These are phyloP conservation scores for Zaprionus lineosus DNA, from an alignment of 2,888 invertebrate species.

Conservation along the genomic window DNA sequence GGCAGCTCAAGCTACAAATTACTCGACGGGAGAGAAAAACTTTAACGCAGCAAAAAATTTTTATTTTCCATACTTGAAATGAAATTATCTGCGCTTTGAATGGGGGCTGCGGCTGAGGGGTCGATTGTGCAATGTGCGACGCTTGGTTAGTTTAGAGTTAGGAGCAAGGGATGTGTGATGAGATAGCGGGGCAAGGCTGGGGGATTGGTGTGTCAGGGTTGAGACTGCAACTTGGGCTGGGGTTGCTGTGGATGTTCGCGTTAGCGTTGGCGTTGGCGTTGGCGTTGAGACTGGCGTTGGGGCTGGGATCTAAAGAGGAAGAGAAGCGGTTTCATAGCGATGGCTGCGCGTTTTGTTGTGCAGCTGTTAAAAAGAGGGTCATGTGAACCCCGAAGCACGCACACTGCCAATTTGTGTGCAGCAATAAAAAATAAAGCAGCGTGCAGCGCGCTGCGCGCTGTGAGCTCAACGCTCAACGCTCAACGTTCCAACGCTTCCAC, in stretches of 20 bases:
- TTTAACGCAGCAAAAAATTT: conserved; percentile 63
- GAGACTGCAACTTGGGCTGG: too few species aligned
- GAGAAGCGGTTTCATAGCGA: too few species aligned
- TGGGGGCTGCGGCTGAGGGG: conserved; percentile 23
- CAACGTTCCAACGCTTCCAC: conserved; percentile 47
- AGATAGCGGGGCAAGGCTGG: background rate
- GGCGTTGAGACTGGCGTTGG: too few species aligned
- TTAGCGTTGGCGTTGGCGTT: background rate
- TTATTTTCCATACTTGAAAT: conserved; percentile 75
- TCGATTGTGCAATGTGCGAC: too few species aligned
- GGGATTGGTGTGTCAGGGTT: background rate
- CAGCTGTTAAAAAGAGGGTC: conserved; percentile 72
- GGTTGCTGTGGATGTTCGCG: background rate
- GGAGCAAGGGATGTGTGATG: too few species aligned
- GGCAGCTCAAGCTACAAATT: conserved; percentile 58
- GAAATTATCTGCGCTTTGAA: conserved; percentile 71
- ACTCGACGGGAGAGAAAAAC: conserved; percentile 65
- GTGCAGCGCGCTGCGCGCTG: conserved; percentile 31
- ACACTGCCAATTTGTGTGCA: conserved; percentile 74
- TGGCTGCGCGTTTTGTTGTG: conserved; percentile 67
- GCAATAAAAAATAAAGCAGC: conserved; percentile 62
- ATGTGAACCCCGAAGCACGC: conserved; percentile 65
- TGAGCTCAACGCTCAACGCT: too few species aligned
- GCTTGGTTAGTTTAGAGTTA: background rate
- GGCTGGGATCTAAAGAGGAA: too few species aligned